Percentiles rank a stretch among this genome's conserved stretches.
Conservation (phyloP, 2,113 vertebrate species). For the Nothobranchius furzeri region DNA sequence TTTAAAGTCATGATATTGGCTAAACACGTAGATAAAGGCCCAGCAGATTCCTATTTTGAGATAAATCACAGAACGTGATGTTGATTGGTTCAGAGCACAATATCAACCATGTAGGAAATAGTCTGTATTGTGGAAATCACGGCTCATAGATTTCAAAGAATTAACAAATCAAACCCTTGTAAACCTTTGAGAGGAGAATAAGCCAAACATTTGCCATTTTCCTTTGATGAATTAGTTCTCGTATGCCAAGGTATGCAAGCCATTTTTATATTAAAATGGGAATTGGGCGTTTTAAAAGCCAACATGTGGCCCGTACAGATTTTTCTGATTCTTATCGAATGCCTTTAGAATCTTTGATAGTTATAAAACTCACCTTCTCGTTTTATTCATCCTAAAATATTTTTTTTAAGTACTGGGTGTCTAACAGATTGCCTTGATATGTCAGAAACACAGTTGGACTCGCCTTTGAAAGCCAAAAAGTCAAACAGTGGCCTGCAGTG, state of each 20-base stretch:
- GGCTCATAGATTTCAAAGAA: conserved; percentile 24
- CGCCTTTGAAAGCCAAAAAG: conserved; percentile 22
- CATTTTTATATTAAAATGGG: conserved; percentile 47
- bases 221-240: conserved; percentile 39
- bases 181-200: conserved; percentile 44
- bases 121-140: conserved; percentile 37
- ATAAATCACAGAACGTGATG: too few relatives aligned
- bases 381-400: background rate
- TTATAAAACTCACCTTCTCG: conserved; percentile 1
- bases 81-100: too few relatives aligned
- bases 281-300: conserved; percentile 38
- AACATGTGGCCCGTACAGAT: conserved; percentile 35
- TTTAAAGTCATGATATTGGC: conserved; percentile 9
- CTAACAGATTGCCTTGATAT: background rate
- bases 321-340: conserved; percentile 1
- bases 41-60: background rate
- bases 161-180: conserved; percentile 30
- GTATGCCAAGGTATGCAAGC: conserved; percentile 49
- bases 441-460: conserved; percentile 18
- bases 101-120: conserved; percentile 33
- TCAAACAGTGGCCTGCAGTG: conserved; percentile 23
- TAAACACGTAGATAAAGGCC: conserved; percentile 26
- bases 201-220: conserved; percentile 58
- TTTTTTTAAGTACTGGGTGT: conserved; percentile 11
- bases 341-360: conserved; percentile 1